Conservation (phyloP, 2,888 invertebrate species). For the Nemoura dubitans region DNA sequence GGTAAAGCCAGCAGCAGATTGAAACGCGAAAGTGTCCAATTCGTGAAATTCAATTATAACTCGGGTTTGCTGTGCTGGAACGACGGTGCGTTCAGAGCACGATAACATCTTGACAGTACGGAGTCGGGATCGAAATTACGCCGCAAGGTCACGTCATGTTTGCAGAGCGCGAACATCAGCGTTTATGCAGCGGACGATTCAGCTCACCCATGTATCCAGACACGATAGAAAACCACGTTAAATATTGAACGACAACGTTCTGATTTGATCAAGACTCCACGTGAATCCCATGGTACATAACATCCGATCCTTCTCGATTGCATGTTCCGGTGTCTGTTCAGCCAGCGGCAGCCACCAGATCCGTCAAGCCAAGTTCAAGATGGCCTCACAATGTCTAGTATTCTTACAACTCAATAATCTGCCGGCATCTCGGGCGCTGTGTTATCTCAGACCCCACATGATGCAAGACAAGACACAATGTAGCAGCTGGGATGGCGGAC, state of each 20-base stretch:
- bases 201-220: not conserved
- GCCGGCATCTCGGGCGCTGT: constrained; percentile 1
- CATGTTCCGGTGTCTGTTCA: not conserved
- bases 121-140: not conserved
- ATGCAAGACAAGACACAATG: constrained; percentile 14
- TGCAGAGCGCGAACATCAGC: not conserved
- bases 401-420: not conserved
- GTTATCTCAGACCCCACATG: constrained; percentile 37
- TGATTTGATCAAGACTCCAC: not conserved
- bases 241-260: not conserved
- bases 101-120: not conserved
- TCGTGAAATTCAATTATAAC: not conserved
- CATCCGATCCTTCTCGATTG: not conserved
- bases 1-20: not conserved
- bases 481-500: not conserved
- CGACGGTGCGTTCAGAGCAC: not conserved
- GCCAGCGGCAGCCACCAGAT: not conserved
- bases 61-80: not conserved
- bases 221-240: not conserved
- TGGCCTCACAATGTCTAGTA: not conserved
- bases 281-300: not conserved
- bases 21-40: not conserved
- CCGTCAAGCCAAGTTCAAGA: not conserved
- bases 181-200: not conserved
- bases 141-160: not conserved